Conservation (phyloP, 2,113 vertebrate species). For the Chinchilla lanigera region DNA sequence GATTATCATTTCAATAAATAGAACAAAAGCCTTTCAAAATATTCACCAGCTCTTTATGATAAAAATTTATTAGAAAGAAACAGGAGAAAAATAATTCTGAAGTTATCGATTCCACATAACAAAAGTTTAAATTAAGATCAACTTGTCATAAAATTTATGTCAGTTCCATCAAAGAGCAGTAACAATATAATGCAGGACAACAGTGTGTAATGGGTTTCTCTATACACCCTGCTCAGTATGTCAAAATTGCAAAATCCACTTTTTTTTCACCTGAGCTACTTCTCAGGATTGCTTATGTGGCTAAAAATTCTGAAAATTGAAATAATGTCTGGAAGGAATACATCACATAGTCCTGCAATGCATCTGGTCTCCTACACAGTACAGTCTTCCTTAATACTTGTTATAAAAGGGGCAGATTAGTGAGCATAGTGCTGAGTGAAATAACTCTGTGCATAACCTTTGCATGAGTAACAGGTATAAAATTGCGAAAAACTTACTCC, state of each 20-base stretch:
- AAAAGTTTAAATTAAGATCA: neutral
- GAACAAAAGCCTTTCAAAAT: neutral
- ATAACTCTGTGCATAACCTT: neutral
- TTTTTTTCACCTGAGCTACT: neutral
- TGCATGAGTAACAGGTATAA: neutral
- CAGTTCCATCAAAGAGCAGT: neutral
- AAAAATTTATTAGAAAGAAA: neutral
- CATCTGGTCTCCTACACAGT: neutral
- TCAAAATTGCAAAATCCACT: neutral
- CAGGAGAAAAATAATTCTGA: neutral
- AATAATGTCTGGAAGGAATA: neutral
- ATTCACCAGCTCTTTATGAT: neutral
- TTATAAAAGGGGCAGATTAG: neutral
- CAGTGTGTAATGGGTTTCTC: neutral
- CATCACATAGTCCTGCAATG: neutral
- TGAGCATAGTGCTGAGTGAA: neutral
- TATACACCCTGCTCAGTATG: neutral
- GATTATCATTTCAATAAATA: conserved; percentile 4
- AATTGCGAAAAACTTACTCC: neutral
- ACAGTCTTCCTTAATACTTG: neutral
- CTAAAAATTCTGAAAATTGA: conserved; percentile 30
- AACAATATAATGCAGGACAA: neutral
- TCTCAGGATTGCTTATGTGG: neutral
- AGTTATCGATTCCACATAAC: neutral
- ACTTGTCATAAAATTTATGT: neutral